Conservation (phyloP, 2,888 invertebrate genomes). For the Pseudolycoriella hygida region DNA sequence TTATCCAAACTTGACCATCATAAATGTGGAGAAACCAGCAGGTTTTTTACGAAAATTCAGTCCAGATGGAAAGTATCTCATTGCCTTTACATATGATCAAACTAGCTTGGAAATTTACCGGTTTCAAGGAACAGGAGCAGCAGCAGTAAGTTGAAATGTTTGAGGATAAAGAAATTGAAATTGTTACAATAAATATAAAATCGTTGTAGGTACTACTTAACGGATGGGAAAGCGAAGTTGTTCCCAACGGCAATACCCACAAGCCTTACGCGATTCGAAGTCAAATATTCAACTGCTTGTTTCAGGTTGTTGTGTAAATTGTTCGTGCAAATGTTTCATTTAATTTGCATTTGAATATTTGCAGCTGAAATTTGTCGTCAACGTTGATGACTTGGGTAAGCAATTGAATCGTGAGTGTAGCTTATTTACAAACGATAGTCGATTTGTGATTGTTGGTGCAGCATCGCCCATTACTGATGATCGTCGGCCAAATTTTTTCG, state of each 20-base stretch:
- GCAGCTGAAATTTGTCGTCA: conserved; percentile 15
- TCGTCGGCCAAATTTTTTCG: conserved; percentile 64
- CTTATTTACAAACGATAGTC: conserved; percentile 79
- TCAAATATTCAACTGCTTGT: conserved; percentile 68
- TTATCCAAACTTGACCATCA: conserved; percentile 52
- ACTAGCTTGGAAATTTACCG: conserved; percentile 81
- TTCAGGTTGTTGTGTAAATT: conserved; percentile 36
- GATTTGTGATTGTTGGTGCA: conserved; percentile 76
- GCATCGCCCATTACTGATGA: conserved; percentile 73
- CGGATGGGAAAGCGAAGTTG: conserved; percentile 40
- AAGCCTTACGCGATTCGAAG: conserved; percentile 49
- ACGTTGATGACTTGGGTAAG: conserved; percentile 4
- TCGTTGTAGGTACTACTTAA: conserved; percentile 48
- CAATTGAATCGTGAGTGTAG: conserved; percentile 90
- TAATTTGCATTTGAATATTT: not conserved
- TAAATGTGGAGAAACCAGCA: conserved; percentile 85
- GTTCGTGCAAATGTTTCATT: not conserved
- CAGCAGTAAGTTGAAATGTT: conserved; percentile 27
- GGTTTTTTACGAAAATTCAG: conserved; percentile 90
- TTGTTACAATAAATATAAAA: too few relatives aligned
- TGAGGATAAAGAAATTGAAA: too few relatives aligned
- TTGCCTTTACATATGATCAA: conserved; percentile 79
- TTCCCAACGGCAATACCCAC: conserved; percentile 42
- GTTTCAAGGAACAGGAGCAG: conserved; percentile 67
- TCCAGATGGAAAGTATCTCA: conserved; percentile 76